Conservation (phyloP, 1,140 invertebrate genomes). For the Drosophila biarmipes region DNA sequence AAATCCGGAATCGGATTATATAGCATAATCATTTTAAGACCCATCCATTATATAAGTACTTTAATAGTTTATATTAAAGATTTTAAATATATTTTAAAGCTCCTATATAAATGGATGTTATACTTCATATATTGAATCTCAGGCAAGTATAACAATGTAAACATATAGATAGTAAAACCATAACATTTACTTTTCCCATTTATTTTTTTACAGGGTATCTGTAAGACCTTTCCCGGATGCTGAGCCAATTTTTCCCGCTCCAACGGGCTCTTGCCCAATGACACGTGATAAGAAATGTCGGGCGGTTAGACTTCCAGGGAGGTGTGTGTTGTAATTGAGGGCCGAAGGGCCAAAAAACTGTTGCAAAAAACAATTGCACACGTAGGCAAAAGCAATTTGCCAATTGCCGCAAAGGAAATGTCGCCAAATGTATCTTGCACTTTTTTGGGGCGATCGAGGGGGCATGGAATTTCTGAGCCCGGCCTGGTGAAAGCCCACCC, state of each 20-base stretch:
- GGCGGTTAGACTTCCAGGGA: conserved; percentile 32
- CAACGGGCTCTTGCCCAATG: conserved; percentile 45
- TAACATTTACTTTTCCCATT: no score
- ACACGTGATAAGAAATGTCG: conserved; percentile 80
- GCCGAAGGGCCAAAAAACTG: conserved; percentile 29
- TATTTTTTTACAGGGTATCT: neutral
- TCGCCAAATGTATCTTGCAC: conserved; percentile 64
- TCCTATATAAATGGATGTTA: no score
- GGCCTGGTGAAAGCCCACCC: neutral
- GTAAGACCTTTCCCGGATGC: accelerated
- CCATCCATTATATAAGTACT: no score
- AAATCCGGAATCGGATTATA: neutral
- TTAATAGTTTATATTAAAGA: no score
- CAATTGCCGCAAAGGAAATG: conserved; percentile 73
- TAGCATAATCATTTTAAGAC: no score
- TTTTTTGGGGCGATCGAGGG: conserved; percentile 14
- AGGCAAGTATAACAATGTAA: no score
- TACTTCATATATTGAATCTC: no score
- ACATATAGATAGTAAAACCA: no score
- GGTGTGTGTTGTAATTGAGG: conserved; percentile 30
- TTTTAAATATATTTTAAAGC: no score
- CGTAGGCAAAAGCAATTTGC: conserved; percentile 78
- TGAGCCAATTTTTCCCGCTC: neutral
- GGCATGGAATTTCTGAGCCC: neutral
- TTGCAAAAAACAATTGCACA: conserved; percentile 55